These are phyloP conservation scores for Calameuta filiformis DNA, from an alignment of 2,888 invertebrate genomes.

Conservation along the genomic window DNA sequence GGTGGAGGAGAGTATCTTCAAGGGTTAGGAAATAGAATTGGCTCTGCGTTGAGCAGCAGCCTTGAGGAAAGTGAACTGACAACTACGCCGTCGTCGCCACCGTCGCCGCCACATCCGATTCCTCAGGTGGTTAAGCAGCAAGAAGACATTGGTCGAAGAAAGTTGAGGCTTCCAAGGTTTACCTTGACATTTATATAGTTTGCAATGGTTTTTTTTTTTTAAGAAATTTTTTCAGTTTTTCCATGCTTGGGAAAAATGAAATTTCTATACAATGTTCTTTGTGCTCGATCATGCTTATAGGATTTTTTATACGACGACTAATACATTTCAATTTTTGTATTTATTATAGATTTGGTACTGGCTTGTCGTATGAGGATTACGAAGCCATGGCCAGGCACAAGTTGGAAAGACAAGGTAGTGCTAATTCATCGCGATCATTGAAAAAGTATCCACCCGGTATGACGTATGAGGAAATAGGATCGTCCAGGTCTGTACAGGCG, in stretches of 20 bases:
- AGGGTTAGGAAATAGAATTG: conserved; percentile 59
- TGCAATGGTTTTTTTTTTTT: conserved; percentile 17
- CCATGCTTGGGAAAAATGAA: too few species aligned
- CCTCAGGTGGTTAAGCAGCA: conserved; percentile 27
- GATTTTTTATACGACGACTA: background rate
- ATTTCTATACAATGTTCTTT: background rate
- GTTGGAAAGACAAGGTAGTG: conserved; percentile 55
- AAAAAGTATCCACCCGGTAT: conserved; percentile 60
- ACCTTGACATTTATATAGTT: conserved; percentile 12
- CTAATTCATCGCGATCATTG: conserved; percentile 46
- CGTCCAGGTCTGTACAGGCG: conserved; percentile 48
- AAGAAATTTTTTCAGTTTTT: conserved; percentile 11
- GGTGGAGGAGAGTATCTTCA: conserved; percentile 63
- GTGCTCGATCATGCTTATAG: too few species aligned
- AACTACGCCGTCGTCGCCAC: conserved; percentile 48
- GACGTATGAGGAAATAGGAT: conserved; percentile 63
- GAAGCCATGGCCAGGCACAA: conserved; percentile 63
- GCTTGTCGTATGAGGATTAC: conserved; percentile 63
- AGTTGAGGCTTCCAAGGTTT: conserved; percentile 52
- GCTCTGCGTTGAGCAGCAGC: conserved; percentile 61
- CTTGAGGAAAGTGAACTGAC: conserved; percentile 60
- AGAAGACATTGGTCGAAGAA: conserved; percentile 45
- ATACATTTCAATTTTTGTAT: background rate
- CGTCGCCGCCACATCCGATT: conserved; percentile 43
- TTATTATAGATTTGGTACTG: conserved; percentile 51